phyloP scores from a whole-genome alignment of 2,113 vertebrate species.

The Scolopax mira region DNA sequence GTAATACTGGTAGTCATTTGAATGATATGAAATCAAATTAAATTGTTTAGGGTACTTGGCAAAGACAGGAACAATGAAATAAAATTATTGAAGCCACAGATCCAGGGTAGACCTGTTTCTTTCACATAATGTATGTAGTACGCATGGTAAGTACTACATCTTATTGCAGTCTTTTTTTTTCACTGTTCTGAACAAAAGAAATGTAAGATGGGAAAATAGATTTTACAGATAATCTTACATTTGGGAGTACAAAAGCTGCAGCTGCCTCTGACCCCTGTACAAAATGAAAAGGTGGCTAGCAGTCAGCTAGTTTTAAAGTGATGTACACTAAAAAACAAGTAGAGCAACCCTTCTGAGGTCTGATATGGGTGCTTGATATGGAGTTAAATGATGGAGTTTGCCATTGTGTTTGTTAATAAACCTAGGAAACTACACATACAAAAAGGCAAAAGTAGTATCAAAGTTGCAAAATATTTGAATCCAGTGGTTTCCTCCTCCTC shows the following conservation, averaged over 20 bases:
- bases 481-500: not conserved
- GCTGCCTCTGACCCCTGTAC: not conserved
- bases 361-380: not conserved
- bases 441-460: not conserved
- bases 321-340: not conserved
- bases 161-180: not conserved
- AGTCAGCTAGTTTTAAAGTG: not conserved
- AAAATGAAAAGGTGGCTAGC: not conserved
- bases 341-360: not conserved
- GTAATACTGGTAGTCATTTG: not conserved
- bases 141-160: not conserved
- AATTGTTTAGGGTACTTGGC: not conserved
- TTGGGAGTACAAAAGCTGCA: not conserved
- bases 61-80: conserved; percentile 4
- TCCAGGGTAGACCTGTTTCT: not conserved
- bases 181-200: not conserved
- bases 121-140: not conserved
- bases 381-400: not conserved
- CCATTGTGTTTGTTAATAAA: not conserved
- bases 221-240: not conserved
- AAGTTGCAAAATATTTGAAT: not conserved
- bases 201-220: not conserved
- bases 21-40: conserved; percentile 15
- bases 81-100: not conserved
- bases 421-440: not conserved